Conservation (phyloP, 2,797 vertebrate genomes). For the Gallirallus australis region DNA sequence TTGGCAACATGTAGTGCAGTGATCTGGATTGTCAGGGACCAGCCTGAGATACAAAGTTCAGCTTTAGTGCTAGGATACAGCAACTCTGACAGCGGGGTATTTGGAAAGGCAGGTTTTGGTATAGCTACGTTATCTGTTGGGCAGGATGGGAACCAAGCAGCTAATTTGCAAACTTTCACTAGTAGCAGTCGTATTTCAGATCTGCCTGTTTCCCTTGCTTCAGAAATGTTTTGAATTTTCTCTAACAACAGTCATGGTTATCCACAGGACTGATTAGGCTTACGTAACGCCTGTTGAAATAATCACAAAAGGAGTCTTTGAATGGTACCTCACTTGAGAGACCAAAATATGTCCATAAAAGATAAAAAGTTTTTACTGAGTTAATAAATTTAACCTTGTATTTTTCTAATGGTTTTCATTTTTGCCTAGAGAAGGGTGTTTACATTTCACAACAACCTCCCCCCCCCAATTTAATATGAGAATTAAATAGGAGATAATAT, state of each 20-base stretch:
- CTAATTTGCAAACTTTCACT: neutral
- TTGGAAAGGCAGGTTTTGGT: neutral
- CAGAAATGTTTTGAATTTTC: neutral
- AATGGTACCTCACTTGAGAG: neutral
- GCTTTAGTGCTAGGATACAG: neutral
- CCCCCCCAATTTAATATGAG: neutral
- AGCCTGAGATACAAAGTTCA: neutral
- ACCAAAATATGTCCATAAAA: neutral
- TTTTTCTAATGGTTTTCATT: neutral
- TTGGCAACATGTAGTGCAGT: neutral
- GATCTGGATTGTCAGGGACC: neutral
- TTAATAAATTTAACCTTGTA: neutral
- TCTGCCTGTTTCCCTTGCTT: neutral
- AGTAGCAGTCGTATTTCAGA: neutral
- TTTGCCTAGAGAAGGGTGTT: neutral
- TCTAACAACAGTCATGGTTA: neutral
- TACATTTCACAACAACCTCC: neutral
- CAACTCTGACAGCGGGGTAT: neutral
- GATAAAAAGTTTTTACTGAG: neutral
- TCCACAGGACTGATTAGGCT: conserved; percentile 3
- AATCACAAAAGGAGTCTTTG: neutral
- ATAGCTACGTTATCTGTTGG: neutral
- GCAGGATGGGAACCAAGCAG: neutral
- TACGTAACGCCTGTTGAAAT: neutral
- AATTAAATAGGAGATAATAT: neutral